Evolutionary conservation across 2,797 vertebrate genomes (phyloP), one percentile per base, ranked within the genome.

Genomic region (Cyprinodon diabolis): DNA sequence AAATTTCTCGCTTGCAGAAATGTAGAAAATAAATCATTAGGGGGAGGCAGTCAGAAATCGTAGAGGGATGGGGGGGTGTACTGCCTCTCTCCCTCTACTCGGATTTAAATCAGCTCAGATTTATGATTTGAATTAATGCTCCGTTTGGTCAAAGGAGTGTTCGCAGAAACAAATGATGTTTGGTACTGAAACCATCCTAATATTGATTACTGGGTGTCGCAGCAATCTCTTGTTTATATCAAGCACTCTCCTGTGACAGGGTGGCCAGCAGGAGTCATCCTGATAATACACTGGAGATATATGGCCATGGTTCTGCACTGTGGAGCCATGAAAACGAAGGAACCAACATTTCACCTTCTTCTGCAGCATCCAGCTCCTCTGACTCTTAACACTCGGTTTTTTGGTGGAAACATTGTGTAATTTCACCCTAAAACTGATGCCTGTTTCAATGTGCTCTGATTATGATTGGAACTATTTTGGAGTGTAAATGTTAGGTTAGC

Each of bases 101-200:
- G 96, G 97, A 98, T 99, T 99, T 98, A 99, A 99, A 99, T 99
- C 98, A 98, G 96, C 96, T 93, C 96, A 98, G 98, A 99, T 99
- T 99, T 99, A 99, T 98, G 97, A 98, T 99, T 98, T 98, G 97
- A 98, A 99, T 99, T 97, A 99, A 99, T 98, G 97, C 97, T 98
- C 97, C 96, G 97, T 99, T 99, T 99, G 97, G 96, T 98, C 97
- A 98, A 97, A 98, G 97, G 96, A 98, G 98, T 97, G 96, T 95
- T 96, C 94, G 86, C 95, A 85, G 96, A 97, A 97, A 98, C 96
- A 98, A 98, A 98, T 98, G 96, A 97, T 97, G 97, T 97, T 97
- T 97, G 96, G 97, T 98, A 98, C 97, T 98, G 97, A 97, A 98
- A 95, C 96, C 96, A 96, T 99, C 96, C 96, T 97, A 96, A 97